A percentile compares a stretch with the other conserved stretches of the same genome.
phyloP scores from a whole-genome alignment of 2,888 invertebrate genomes.

The Ophioninae sp. region DNA sequence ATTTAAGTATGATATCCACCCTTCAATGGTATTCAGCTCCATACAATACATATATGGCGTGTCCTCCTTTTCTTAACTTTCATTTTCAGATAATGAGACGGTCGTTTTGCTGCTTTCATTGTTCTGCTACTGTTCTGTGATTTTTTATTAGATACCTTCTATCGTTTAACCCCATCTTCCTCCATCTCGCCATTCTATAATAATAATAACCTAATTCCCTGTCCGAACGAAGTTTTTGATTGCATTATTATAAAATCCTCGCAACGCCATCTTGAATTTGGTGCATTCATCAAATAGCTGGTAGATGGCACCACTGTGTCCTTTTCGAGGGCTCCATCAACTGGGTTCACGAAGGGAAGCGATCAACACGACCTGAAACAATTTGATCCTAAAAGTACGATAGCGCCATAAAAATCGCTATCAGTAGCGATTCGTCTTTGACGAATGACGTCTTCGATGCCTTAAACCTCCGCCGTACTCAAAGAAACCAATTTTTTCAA shows the following conservation, averaged over 20 bases:
- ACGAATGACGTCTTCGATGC: constrained; percentile 14
- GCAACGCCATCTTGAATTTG: constrained; percentile 27
- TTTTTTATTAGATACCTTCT: no score
- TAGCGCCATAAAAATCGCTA: background rate
- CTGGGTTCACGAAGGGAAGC: background rate
- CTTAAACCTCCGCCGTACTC: background rate
- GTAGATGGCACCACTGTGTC: constrained; percentile 49
- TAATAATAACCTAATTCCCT: background rate
- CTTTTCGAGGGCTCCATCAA: constrained; percentile 34
- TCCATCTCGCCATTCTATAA: no score
- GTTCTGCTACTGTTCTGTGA: no score
- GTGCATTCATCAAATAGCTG: background rate
- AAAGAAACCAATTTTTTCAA: constrained; percentile 3
- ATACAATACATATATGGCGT: no score
- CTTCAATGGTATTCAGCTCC: no score
- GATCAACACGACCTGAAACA: background rate
- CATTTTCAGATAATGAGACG: no score
- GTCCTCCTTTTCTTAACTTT: no score
- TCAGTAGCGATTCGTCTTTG: background rate
- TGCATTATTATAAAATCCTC: background rate
- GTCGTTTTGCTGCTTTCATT: no score
- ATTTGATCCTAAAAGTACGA: constrained; percentile 5
- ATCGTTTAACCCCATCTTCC: no score
- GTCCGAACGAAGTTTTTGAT: background rate
- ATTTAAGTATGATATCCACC: no score